Evolutionary conservation across 2,888 invertebrate genomes (phyloP).

Genomic region (Cremastobaeus sp.): DNA sequence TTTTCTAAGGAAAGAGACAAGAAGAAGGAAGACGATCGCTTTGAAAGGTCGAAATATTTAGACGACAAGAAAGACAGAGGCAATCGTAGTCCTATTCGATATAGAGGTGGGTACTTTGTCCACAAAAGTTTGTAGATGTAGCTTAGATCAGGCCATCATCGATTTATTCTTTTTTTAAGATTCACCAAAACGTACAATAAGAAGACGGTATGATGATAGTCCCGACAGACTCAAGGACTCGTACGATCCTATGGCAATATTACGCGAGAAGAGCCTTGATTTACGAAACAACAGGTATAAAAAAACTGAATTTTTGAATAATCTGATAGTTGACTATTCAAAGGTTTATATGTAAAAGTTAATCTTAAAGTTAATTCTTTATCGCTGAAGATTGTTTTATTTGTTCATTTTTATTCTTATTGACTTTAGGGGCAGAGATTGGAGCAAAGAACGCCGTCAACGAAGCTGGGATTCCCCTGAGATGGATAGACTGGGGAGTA

Average conservation of each 20-base stretch:
- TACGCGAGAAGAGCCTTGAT: conserved; percentile 69
- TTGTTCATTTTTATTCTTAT: background rate
- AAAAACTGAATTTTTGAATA: too few species aligned
- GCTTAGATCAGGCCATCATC: too few species aligned
- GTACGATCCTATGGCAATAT: conserved; percentile 73
- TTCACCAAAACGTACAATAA: conserved; percentile 61
- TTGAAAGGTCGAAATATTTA: conserved; percentile 56
- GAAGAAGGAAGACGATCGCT: conserved; percentile 65
- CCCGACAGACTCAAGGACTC: conserved; percentile 67
- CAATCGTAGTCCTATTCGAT: conserved; percentile 68
- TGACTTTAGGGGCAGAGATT: conserved; percentile 45
- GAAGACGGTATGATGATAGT: conserved; percentile 63
- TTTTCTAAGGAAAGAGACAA: conserved; percentile 55
- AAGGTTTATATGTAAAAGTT: background rate
- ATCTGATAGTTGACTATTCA: too few species aligned
- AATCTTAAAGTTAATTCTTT: background rate
- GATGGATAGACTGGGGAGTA: conserved; percentile 67
- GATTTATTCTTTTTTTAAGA: conserved; percentile 58
- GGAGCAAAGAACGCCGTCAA: conserved; percentile 63
- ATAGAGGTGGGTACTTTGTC: conserved; percentile 51
- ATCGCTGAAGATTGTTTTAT: background rate
- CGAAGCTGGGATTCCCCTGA: conserved; percentile 69
- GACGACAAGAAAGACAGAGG: conserved; percentile 70
- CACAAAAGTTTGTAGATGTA: too few species aligned
- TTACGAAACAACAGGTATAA: conserved; percentile 62